These are phyloP conservation scores for Maccullochella peelii DNA, from an alignment of 2,113 vertebrate species.

Conservation along the genomic window DNA sequence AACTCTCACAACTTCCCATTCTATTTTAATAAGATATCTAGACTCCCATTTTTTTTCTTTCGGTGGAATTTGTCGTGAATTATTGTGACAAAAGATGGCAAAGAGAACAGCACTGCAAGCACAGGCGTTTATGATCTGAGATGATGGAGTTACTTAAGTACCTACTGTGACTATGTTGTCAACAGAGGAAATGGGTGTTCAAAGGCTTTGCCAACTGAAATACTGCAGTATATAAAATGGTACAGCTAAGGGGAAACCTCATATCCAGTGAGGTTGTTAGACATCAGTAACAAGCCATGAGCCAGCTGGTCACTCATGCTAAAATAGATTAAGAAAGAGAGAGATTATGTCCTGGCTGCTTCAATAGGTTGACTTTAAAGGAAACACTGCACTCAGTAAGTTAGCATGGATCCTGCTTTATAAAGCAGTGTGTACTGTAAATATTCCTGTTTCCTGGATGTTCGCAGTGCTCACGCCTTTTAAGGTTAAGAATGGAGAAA, in stretches of 20 bases:
- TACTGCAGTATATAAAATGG: slow-evolving; percentile 33
- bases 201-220: slow-evolving; percentile 55
- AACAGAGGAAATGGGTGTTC: slow-evolving; percentile 61
- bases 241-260: slow-evolving; percentile 22
- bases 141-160: slow-evolving; percentile 51
- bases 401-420: slow-evolving; percentile 38
- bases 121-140: slow-evolving; percentile 12
- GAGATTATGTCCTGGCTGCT: slow-evolving; percentile 36
- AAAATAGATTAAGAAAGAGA: slow-evolving; percentile 22
- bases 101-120: not conserved
- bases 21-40: slow-evolving; percentile 42
- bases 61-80: not conserved
- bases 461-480: slow-evolving; percentile 28
- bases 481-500: slow-evolving; percentile 41
- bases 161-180: slow-evolving; percentile 34
- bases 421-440: slow-evolving; percentile 58
- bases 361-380: slow-evolving; percentile 50
- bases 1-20: slow-evolving; percentile 31
- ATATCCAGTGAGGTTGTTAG: slow-evolving; percentile 38
- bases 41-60: not conserved
- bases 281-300: slow-evolving; percentile 33
- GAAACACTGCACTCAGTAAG: slow-evolving; percentile 29
- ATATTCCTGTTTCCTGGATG: slow-evolving; percentile 52
- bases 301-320: slow-evolving; percentile 31
- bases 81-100: slow-evolving; percentile 17